Evolutionary conservation across 2,888 invertebrate genomes (phyloP).

Genomic region (Periphyllus acericola): DNA sequence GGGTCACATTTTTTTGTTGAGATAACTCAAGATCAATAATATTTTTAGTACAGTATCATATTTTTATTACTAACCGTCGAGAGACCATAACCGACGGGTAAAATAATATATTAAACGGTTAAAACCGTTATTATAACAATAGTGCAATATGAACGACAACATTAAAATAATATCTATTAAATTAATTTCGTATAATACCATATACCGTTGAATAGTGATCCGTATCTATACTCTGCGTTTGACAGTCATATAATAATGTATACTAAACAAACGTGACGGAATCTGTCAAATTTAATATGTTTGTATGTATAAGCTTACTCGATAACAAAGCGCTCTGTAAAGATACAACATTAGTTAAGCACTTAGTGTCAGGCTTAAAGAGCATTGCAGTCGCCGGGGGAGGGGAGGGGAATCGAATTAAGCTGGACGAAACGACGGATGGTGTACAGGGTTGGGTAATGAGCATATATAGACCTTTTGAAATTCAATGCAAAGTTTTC

Average conservation of each 20-base stretch:
- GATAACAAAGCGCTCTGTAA: constrained; percentile 41
- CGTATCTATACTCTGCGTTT: background rate
- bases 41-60: too few relatives aligned
- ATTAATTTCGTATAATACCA: background rate
- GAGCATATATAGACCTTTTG: background rate
- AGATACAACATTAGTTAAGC: constrained; percentile 51
- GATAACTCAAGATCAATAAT: too few relatives aligned
- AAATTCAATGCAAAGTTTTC: constrained; percentile 51
- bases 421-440: constrained; percentile 27
- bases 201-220: constrained; percentile 1
- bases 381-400: background rate
- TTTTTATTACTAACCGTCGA: too few relatives aligned
- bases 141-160: too few relatives aligned
- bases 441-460: background rate
- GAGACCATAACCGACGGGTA: too few relatives aligned
- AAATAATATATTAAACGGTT: too few relatives aligned
- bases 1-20: too few relatives aligned
- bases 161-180: background rate
- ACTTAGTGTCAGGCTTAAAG: constrained; percentile 50
- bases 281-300: constrained; percentile 52
- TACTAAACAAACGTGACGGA: constrained; percentile 51
- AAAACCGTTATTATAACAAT: too few relatives aligned
- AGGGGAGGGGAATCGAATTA: constrained; percentile 30
- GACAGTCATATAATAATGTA: constrained; percentile 17
- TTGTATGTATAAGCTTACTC: constrained; percentile 36